Conservation (phyloP, 2,888 invertebrate species). For the Drosophila longiperda region DNA sequence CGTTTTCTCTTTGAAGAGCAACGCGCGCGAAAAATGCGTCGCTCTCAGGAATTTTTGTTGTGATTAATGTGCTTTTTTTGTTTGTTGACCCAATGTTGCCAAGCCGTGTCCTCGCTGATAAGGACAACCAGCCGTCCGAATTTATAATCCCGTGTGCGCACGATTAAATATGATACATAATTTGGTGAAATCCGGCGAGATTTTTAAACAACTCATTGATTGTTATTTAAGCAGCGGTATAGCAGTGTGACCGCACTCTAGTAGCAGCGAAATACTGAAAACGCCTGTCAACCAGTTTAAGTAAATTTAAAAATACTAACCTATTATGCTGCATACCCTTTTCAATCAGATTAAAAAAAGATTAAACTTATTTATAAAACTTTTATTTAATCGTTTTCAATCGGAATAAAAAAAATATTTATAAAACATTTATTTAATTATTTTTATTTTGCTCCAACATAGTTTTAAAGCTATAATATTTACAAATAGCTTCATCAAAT, state of each 20-base stretch:
- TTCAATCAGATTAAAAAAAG: too few species aligned
- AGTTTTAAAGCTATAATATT: too few species aligned
- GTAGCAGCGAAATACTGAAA: slow-evolving; percentile 17
- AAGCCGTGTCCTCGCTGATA: slow-evolving; percentile 16
- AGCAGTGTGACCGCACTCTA: slow-evolving; percentile 36
- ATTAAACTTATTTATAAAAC: neutral
- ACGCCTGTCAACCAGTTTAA: neutral
- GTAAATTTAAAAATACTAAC: neutral
- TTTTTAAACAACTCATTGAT: slow-evolving; percentile 58
- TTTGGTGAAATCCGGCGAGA: slow-evolving; percentile 33
- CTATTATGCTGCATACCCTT: neutral
- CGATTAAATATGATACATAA: slow-evolving; percentile 53
- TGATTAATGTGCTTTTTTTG: neutral
- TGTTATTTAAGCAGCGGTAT: slow-evolving; percentile 61
- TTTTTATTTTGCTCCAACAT: too few species aligned
- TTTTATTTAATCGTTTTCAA: too few species aligned
- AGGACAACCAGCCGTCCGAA: slow-evolving; percentile 38
- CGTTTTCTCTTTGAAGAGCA: slow-evolving; percentile 33
- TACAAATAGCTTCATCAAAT: neutral
- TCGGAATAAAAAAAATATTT: too few species aligned
- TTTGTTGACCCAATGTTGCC: slow-evolving; percentile 1
- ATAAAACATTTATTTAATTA: too few species aligned
- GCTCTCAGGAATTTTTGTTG: slow-evolving; percentile 5
- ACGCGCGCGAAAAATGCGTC: slow-evolving; percentile 45
- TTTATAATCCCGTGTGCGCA: slow-evolving; percentile 30